A percentile compares a stretch with the other conserved stretches of the same genome.
phyloP scores from a whole-genome alignment of 2,888 invertebrate genomes.

The Scotopteryx bipunctaria region DNA sequence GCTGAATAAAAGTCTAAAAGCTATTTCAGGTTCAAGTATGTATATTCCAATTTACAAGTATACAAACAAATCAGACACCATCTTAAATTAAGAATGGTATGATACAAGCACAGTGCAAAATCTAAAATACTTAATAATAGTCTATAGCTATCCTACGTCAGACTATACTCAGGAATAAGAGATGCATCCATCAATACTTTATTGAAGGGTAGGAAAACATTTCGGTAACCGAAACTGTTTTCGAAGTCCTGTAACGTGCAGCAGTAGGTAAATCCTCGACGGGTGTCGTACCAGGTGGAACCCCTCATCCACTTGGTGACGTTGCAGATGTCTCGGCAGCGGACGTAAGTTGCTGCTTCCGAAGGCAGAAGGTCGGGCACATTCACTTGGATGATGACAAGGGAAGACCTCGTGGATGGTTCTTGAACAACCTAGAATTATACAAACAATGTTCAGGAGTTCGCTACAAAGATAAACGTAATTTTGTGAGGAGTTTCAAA shows the following conservation, averaged over 20 bases:
- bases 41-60: no score
- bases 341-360: conserved; percentile 38
- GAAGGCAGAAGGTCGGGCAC: conserved; percentile 46
- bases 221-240: conserved; percentile 38
- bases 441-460: no score
- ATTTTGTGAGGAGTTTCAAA: no score
- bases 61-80: no score
- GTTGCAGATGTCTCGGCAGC: conserved; percentile 56
- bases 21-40: no score
- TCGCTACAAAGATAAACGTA: no score
- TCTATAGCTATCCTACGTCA: neutral
- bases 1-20: no score
- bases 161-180: neutral
- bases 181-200: conserved; percentile 6
- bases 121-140: no score
- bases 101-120: no score
- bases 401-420: conserved; percentile 38
- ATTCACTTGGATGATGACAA: conserved; percentile 62
- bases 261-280: conserved; percentile 55
- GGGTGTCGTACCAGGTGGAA: conserved; percentile 45
- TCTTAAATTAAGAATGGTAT: no score
- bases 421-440: conserved; percentile 57
- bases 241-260: conserved; percentile 53
- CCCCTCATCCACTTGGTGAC: conserved; percentile 50
- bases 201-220: conserved; percentile 30